phyloP scores from a whole-genome alignment of 1,140 invertebrate species.

The Ridgeia piscesae region DNA sequence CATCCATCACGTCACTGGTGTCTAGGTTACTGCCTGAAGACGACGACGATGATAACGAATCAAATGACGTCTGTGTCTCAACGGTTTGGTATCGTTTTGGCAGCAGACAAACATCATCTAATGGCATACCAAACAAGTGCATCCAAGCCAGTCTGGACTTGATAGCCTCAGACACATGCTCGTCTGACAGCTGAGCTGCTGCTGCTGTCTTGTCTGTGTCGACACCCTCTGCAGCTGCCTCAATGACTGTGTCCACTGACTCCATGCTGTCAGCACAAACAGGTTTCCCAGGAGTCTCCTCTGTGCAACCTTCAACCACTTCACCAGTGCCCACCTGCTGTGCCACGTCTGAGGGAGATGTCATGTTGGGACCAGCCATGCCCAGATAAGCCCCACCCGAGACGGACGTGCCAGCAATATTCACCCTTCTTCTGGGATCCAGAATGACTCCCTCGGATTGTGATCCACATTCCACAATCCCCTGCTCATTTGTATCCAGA shows the following conservation, averaged over 20 bases:
- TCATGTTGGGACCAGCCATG: neutral
- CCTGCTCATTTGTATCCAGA: neutral
- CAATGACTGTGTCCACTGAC: neutral
- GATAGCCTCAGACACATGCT: neutral
- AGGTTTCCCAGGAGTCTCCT: neutral
- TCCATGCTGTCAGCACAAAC: neutral
- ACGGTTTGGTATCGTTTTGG: neutral
- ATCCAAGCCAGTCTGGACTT: neutral
- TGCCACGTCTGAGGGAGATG: neutral
- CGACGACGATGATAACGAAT: neutral
- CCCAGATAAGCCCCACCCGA: neutral
- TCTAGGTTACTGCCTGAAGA: neutral
- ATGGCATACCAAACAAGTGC: neutral
- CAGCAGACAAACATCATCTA: neutral
- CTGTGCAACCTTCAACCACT: neutral
- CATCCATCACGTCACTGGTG: neutral
- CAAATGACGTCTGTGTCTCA: neutral
- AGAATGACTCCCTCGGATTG: neutral
- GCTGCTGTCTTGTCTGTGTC: neutral
- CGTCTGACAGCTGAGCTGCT: neutral
- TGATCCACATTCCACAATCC: neutral
- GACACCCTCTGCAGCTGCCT: neutral
- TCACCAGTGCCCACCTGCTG: neutral
- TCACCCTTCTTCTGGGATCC: neutral
- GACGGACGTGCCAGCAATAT: neutral